Evolutionary conservation across 2,888 invertebrate species (phyloP).

Genomic region (Syritta pipiens): DNA sequence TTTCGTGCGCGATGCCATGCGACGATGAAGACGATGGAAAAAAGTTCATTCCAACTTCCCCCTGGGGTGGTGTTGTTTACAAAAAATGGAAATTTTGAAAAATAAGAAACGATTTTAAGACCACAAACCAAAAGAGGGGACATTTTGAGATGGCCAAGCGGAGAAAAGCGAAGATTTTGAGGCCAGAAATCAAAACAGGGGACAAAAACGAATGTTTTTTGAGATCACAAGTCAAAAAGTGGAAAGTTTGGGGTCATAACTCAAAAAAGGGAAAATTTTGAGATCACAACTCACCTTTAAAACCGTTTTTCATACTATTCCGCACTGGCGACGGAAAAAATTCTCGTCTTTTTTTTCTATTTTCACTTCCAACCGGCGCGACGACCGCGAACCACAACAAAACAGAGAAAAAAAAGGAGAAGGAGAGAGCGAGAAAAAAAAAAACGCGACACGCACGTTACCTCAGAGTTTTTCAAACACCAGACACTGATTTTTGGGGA

Average conservation of each 20-base stretch:
- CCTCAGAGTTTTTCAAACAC: slow-evolving; percentile 2
- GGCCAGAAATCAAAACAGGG: too few relatives aligned
- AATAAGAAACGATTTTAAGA: too few relatives aligned
- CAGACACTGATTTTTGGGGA: not conserved
- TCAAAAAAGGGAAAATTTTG: not conserved
- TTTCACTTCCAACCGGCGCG: slow-evolving; percentile 20
- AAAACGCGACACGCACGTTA: slow-evolving; percentile 14
- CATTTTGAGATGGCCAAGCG: too few relatives aligned
- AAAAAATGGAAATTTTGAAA: not conserved
- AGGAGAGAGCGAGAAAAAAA: not conserved
- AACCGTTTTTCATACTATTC: slow-evolving; percentile 71
- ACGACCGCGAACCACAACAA: slow-evolving; percentile 43
- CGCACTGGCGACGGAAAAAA: slow-evolving; percentile 36
- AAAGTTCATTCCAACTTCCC: slow-evolving; percentile 29
- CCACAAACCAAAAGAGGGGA: too few relatives aligned
- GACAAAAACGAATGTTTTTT: too few relatives aligned
- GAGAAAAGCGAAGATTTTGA: too few relatives aligned
- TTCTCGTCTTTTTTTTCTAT: slow-evolving; percentile 20
- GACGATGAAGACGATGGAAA: slow-evolving; percentile 11
- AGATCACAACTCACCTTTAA: slow-evolving; percentile 69
- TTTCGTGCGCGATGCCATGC: slow-evolving; percentile 53
- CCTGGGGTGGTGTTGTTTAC: too few relatives aligned
- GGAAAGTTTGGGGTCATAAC: not conserved
- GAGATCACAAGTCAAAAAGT: not conserved
- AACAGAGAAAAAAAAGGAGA: slow-evolving; percentile 15